These are phyloP conservation scores for Echeneis naucrates DNA, from an alignment of 2,797 vertebrate species.

Conservation along the genomic window DNA sequence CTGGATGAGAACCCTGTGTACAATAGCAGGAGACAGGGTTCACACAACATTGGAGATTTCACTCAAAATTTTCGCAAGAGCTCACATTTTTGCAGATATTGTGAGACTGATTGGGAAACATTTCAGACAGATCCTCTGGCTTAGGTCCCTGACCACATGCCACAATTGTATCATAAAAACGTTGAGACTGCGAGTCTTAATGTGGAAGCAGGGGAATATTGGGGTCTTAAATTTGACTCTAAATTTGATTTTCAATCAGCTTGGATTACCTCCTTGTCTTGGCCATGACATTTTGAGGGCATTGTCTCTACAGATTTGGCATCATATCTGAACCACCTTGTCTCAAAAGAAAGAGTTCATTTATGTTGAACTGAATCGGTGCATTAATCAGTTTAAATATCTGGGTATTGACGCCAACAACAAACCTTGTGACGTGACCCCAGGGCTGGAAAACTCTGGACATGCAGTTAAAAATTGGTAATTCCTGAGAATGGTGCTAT, in stretches of 20 bases:
- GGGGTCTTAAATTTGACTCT: constrained; percentile 34
- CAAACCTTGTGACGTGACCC: background rate
- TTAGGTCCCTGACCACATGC: constrained; percentile 11
- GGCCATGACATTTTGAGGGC: constrained; percentile 37
- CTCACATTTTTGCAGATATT: too few species aligned
- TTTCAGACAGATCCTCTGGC: constrained; percentile 9
- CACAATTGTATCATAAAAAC: constrained; percentile 6
- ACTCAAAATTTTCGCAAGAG: too few species aligned
- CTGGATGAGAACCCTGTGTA: too few species aligned
- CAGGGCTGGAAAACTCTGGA: background rate
- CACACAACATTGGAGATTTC: too few species aligned
- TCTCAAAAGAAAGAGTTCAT: too few species aligned
- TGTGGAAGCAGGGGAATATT: background rate
- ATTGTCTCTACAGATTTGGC: too few species aligned
- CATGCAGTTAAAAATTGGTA: background rate
- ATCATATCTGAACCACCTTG: too few species aligned
- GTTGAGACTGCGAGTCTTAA: background rate
- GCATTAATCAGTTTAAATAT: background rate
- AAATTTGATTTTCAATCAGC: constrained; percentile 27
- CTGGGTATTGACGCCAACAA: background rate
- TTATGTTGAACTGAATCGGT: background rate
- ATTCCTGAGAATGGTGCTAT: too few species aligned
- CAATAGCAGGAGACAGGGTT: too few species aligned
- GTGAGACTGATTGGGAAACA: too few species aligned
- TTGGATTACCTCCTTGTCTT: too few species aligned